Base-by-base conservation (phyloP, 2,888 invertebrate species). In the Heliconius sara region DNA sequence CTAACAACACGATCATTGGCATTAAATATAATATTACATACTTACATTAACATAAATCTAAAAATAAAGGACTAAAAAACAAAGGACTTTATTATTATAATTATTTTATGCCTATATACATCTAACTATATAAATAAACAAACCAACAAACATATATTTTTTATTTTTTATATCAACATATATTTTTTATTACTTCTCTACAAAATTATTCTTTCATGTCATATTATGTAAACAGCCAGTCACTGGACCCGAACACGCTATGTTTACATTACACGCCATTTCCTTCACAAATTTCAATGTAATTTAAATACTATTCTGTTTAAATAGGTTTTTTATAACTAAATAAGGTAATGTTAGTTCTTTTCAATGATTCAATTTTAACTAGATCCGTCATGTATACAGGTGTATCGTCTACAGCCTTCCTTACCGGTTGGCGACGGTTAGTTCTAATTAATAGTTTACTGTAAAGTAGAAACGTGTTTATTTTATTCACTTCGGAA, bases 391-490 rank as follows among this genome's bases (percentile, higher is more conserved):
- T 70, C 77, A 52, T 77, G 76, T 60, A 34, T 72, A 76, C 74
- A 80, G 67, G 72, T 72, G 66, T 73, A 60, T 39, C 60, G n/a
- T 60, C 52, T 76, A 57, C 76, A 70, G 65, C 75, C 68, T 80
- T 78, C 84, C 84, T 78, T 84, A 84, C 83, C 78, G 79, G 83
- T 79, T 80, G 52, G 77, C 83, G 82, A 84, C 84, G 79, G 85
- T 84, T 81, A 83, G 82, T 77, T 74, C 81, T 84, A 83, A 85
- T 85, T 84, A 84, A 83, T 81, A 80, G 78, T 67, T 68, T 66
- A 80, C 80, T 81, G 81, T 79, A 68, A 68, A 43, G 43, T 80
- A 79, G 77, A 74, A 83, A 80, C 78, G 78, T 82, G 81, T 82
- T 80, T 79, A 79, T 76, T 80, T 77, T 73, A 76, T 82, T 80